Evolutionary conservation across 2,113 vertebrate genomes (phyloP).

Genomic region (Terrapene triunguis): DNA sequence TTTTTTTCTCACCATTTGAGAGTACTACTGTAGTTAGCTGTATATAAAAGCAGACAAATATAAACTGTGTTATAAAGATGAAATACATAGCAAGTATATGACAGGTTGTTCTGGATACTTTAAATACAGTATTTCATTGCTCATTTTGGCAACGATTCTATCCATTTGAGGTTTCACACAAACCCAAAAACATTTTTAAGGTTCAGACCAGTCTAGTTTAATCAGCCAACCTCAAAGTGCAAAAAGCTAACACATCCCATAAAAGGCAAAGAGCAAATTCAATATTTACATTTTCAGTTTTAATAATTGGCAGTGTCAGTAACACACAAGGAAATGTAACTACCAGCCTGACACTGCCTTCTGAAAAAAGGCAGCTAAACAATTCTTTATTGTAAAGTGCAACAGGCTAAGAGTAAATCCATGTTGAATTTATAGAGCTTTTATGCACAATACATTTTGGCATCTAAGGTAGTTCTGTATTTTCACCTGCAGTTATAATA

Average conservation of each 20-base stretch:
- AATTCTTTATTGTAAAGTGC: neutral
- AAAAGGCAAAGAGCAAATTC: neutral
- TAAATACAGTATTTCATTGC: neutral
- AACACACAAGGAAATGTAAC: neutral
- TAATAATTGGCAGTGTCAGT: neutral
- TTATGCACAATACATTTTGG: neutral
- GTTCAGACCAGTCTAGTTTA: neutral
- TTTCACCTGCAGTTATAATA: neutral
- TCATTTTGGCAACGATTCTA: neutral
- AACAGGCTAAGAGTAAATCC: neutral
- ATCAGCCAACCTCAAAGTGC: neutral
- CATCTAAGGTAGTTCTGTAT: neutral
- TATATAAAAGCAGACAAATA: neutral
- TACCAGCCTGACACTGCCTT: neutral
- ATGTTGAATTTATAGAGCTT: neutral
- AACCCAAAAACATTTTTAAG: neutral
- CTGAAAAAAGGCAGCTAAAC: neutral
- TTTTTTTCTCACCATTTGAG: neutral
- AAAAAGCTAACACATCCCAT: neutral
- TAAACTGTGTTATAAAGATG: neutral
- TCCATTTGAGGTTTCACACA: neutral
- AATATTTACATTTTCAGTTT: neutral
- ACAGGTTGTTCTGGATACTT: neutral
- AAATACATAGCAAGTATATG: neutral
- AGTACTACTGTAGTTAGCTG: neutral